These are phyloP conservation scores for Poliocrania exsul DNA, from an alignment of 2,797 vertebrate species.

Conservation along the genomic window DNA sequence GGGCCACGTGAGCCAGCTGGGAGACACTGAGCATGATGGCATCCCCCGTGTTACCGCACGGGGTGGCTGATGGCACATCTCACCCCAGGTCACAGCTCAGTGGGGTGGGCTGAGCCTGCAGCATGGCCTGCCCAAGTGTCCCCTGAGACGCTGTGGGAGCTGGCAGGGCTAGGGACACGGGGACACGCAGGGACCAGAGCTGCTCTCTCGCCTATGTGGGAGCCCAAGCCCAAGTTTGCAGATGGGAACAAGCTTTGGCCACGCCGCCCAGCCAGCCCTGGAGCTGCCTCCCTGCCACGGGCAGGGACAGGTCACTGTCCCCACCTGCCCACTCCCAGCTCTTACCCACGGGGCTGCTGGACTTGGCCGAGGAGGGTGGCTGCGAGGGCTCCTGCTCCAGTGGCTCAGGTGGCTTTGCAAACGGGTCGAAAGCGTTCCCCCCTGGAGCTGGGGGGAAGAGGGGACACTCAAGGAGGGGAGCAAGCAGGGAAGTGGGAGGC, in stretches of 20 bases:
- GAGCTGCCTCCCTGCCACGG: background rate
- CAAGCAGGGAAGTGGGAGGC: background rate
- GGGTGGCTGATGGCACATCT: rapidly evolving
- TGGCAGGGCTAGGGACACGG: rapidly evolving
- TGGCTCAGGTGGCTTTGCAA: conserved; percentile 65
- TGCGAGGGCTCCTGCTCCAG: conserved; percentile 54
- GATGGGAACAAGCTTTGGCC: background rate
- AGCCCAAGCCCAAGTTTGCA: background rate
- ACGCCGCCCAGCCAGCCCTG: background rate
- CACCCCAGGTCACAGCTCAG: background rate
- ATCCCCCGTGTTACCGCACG: rapidly evolving
- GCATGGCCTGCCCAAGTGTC: background rate
- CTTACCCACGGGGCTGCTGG: conserved; percentile 77
- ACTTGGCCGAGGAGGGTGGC: conserved; percentile 31
- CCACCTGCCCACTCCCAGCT: background rate
- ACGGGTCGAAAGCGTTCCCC: conserved; percentile 64
- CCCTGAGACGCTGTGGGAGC: rapidly evolving
- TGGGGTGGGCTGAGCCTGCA: background rate
- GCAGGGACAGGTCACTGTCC: background rate
- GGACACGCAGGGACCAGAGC: rapidly evolving
- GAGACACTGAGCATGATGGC: background rate
- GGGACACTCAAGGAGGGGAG: conserved; percentile 37
- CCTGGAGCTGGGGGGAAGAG: conserved; percentile 56
- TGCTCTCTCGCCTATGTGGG: background rate
- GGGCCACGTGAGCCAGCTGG: background rate